phyloP scores from a whole-genome alignment of 2,113 vertebrate genomes.

The Raja brachyura region DNA sequence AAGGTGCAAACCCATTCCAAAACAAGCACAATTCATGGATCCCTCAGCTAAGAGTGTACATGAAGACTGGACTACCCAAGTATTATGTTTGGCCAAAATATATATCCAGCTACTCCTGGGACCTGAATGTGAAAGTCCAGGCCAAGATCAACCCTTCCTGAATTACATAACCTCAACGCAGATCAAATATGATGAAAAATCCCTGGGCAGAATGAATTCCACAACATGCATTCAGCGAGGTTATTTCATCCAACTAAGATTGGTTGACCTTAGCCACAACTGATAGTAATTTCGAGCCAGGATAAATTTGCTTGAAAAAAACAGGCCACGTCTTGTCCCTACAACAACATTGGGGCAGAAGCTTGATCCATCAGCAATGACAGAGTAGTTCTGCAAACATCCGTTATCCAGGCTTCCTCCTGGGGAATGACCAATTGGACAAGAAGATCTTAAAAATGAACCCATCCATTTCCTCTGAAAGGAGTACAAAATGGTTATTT shows the following conservation, averaged over 20 bases:
- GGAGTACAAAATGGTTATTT: too few relatives aligned
- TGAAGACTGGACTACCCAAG: background rate
- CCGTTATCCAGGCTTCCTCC: background rate
- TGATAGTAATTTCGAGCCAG: background rate
- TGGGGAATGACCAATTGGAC: background rate
- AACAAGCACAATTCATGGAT: slow-evolving; percentile 12
- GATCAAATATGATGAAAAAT: slow-evolving; percentile 17
- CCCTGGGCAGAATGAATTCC: background rate
- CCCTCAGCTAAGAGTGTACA: background rate
- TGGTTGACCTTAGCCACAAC: background rate
- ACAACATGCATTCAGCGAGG: background rate
- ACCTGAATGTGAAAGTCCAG: background rate
- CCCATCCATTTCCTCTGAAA: background rate
- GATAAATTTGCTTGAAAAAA: background rate
- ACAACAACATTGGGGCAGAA: background rate
- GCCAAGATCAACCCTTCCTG: slow-evolving; percentile 10
- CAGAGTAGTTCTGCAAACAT: background rate
- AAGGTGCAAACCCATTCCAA: background rate
- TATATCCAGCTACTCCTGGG: background rate
- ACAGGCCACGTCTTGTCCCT: too few relatives aligned
- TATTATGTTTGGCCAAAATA: background rate
- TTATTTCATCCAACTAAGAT: background rate
- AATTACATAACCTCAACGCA: background rate
- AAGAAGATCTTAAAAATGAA: background rate
- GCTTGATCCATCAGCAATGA: background rate